Conservation (phyloP, 2,797 vertebrate genomes). For the Mycteria americana region DNA sequence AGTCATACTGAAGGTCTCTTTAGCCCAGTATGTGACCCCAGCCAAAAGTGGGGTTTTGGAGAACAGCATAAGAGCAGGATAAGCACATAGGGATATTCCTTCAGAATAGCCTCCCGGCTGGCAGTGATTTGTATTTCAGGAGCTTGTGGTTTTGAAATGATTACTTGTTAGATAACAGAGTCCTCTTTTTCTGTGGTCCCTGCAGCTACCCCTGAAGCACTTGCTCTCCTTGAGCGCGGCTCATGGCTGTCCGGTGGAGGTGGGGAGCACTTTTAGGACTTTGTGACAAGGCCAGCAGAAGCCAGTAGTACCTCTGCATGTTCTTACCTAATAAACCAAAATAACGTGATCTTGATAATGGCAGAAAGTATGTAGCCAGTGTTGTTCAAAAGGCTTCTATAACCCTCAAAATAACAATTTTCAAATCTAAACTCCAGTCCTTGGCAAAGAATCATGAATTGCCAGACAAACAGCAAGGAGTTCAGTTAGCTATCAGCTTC, state of each 20-base stretch:
- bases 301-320: background rate
- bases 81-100: background rate
- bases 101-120: background rate
- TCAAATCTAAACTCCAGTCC: background rate
- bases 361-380: background rate
- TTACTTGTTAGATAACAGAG: background rate
- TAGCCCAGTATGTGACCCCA: background rate
- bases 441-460: background rate
- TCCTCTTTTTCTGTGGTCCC: background rate
- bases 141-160: background rate
- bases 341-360: background rate
- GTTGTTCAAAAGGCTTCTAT: background rate
- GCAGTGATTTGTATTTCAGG: slow-evolving; percentile 7
- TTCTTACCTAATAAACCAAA: background rate
- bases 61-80: background rate
- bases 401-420: background rate
- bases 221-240: background rate
- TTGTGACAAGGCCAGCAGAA: background rate
- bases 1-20: background rate
- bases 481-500: background rate
- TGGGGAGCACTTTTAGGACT: background rate
- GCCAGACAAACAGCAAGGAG: background rate
- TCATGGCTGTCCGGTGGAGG: background rate
- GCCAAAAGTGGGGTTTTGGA: background rate
- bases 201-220: background rate